Conservation (phyloP, 2,888 invertebrate genomes). For the Rhagonycha fulva region DNA sequence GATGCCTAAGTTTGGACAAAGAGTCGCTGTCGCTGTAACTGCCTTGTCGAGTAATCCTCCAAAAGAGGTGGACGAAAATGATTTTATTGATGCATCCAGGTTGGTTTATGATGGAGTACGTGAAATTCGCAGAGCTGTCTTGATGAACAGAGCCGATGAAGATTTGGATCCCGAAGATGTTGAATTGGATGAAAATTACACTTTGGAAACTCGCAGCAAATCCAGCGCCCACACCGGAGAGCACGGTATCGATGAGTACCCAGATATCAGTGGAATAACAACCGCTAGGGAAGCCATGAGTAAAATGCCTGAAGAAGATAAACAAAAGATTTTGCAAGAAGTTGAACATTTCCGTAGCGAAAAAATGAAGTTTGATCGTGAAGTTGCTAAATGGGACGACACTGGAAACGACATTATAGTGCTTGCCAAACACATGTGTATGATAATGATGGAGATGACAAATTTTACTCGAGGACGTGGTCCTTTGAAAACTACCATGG, state of each 20-base stretch:
- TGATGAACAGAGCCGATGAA: slow-evolving; percentile 93
- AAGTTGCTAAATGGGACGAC: slow-evolving; percentile 99
- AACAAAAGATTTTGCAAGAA: slow-evolving; percentile 93
- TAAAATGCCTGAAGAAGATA: slow-evolving; percentile 97
- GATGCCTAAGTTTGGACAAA: slow-evolving; percentile 96
- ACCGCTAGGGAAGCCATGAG: slow-evolving; percentile 95
- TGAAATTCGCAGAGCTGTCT: slow-evolving; percentile 93
- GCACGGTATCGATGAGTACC: slow-evolving; percentile 91
- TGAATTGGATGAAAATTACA: slow-evolving; percentile 85
- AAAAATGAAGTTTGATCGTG: slow-evolving; percentile 95
- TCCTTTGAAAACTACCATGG: slow-evolving; percentile 98
- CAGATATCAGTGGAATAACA: slow-evolving; percentile 92
- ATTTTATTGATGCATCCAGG: slow-evolving; percentile 96
- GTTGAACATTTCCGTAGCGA: slow-evolving; percentile 94
- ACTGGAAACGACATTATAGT: slow-evolving; percentile 98
- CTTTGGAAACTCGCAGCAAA: slow-evolving; percentile 87
- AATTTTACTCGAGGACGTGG: slow-evolving; percentile 99
- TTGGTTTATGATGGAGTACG: slow-evolving; percentile 97
- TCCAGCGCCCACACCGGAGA: slow-evolving; percentile 91
- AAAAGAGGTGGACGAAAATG: slow-evolving; percentile 93
- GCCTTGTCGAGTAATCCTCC: slow-evolving; percentile 79
- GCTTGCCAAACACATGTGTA: slow-evolving; percentile 99
- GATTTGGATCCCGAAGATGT: slow-evolving; percentile 89
- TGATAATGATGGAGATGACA: slow-evolving; percentile 99
- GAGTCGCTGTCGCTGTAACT: slow-evolving; percentile 92